Conservation (phyloP, 2,888 invertebrate species). For the Fragum fragum region DNA sequence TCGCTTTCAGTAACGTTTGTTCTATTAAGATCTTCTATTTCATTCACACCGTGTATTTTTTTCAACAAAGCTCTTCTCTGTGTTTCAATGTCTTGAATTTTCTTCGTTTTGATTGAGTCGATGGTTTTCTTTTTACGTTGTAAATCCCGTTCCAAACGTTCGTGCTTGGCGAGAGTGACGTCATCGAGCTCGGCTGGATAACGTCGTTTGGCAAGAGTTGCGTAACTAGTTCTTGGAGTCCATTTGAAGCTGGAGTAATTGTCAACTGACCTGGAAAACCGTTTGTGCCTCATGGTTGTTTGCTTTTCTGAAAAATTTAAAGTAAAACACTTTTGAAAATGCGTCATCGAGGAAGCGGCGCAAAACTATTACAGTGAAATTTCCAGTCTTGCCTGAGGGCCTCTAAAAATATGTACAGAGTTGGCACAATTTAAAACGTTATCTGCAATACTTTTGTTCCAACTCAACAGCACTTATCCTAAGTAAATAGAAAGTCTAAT, state of each 20-base stretch:
- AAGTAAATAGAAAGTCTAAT: too few relatives aligned
- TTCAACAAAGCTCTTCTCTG: conserved; percentile 7
- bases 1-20: neutral
- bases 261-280: neutral
- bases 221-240: conserved; percentile 17
- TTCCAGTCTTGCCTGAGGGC: too few relatives aligned
- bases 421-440: too few relatives aligned
- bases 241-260: neutral
- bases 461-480: too few relatives aligned
- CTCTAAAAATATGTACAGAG: too few relatives aligned
- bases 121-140: conserved; percentile 5
- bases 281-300: conserved; percentile 4
- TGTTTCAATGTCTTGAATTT: conserved; percentile 7
- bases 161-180: conserved; percentile 23
- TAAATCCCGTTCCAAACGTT: conserved; percentile 12
- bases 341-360: too few relatives aligned
- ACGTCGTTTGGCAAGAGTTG: conserved; percentile 13
- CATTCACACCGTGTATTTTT: conserved; percentile 10
- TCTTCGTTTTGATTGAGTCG: conserved; percentile 13
- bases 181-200: conserved; percentile 18
- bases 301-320: too few relatives aligned
- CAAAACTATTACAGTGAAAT: too few relatives aligned
- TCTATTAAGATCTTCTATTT: neutral
- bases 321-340: too few relatives aligned
- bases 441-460: too few relatives aligned